Evolutionary conservation across 2,888 invertebrate genomes (phyloP).

Genomic region (Drosophila flavopinicola): DNA sequence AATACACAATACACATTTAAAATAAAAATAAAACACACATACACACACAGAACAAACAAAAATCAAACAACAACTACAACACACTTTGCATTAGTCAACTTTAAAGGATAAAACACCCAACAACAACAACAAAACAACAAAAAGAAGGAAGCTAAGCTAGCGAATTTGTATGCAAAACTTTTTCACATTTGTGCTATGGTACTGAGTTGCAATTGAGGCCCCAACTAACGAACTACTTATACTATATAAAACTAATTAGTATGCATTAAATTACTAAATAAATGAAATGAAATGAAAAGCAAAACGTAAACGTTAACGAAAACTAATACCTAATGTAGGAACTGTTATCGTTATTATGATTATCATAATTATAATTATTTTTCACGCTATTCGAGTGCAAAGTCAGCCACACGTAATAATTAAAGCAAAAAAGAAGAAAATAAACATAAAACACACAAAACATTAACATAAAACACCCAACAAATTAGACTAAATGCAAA

Average conservation of each 20-base stretch:
- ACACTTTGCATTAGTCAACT: constrained; percentile 47
- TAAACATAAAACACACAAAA: constrained; percentile 17
- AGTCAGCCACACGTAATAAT: constrained; percentile 35
- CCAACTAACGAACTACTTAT: constrained; percentile 69
- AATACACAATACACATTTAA: constrained; percentile 50
- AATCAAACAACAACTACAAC: constrained; percentile 41
- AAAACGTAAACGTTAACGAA: constrained; percentile 38
- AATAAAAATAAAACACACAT: constrained; percentile 31
- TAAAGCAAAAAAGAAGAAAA: too few species aligned
- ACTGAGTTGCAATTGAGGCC: constrained; percentile 72
- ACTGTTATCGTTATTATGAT: constrained; percentile 61
- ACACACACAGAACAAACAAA: constrained; percentile 29
- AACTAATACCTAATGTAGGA: constrained; percentile 69
- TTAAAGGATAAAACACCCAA: constrained; percentile 28
- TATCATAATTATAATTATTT: constrained; percentile 62
- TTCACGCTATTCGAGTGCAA: constrained; percentile 55
- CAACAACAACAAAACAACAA: too few species aligned
- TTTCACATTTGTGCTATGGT: constrained; percentile 67
- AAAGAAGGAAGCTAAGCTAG: constrained; percentile 46
- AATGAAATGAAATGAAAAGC: constrained; percentile 7
- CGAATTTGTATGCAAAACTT: constrained; percentile 55
- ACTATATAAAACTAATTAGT: constrained; percentile 67
- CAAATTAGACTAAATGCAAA: constrained; percentile 66
- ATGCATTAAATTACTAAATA: constrained; percentile 49
- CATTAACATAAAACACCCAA: constrained; percentile 27